These are phyloP conservation scores for Caradrina kadenii DNA, from an alignment of 2,888 invertebrate species.

Conservation along the genomic window DNA sequence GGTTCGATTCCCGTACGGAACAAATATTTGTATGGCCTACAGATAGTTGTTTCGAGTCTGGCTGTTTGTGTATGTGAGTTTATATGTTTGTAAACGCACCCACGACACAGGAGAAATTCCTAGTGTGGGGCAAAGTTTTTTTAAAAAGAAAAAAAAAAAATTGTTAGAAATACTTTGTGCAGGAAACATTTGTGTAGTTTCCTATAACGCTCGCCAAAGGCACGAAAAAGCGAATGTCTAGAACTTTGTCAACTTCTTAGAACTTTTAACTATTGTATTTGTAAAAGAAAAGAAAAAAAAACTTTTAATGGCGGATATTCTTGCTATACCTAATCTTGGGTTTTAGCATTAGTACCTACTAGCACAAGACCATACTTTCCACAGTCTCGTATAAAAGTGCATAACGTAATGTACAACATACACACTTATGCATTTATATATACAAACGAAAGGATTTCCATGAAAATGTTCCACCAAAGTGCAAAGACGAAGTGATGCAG, in stretches of 20 bases:
- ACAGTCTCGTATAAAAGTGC: slow-evolving; percentile 3
- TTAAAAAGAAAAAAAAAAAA: too few species aligned
- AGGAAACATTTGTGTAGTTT: slow-evolving; percentile 1
- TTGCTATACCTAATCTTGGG: neutral
- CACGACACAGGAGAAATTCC: too few species aligned
- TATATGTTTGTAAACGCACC: too few species aligned
- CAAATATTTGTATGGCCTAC: too few species aligned
- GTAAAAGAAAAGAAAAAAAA: neutral
- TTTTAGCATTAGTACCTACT: slow-evolving; percentile 7
- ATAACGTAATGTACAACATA: slow-evolving; percentile 3
- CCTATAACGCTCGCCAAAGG: neutral
- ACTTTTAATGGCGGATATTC: slow-evolving; percentile 19
- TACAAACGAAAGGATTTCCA: slow-evolving; percentile 17
- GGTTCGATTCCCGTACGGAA: too few species aligned
- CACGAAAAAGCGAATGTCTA: neutral
- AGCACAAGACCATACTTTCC: neutral
- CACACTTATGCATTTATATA: neutral
- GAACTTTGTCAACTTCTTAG: slow-evolving; percentile 9
- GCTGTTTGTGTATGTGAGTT: too few species aligned
- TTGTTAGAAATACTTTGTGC: neutral
- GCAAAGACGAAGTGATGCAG: slow-evolving; percentile 18
- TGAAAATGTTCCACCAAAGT: slow-evolving; percentile 12
- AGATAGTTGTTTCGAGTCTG: too few species aligned
- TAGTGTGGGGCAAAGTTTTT: too few species aligned
- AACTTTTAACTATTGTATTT: slow-evolving; percentile 21